Evolutionary conservation across 2,113 vertebrate species (phyloP).

Genomic region (Leiothrix lutea): DNA sequence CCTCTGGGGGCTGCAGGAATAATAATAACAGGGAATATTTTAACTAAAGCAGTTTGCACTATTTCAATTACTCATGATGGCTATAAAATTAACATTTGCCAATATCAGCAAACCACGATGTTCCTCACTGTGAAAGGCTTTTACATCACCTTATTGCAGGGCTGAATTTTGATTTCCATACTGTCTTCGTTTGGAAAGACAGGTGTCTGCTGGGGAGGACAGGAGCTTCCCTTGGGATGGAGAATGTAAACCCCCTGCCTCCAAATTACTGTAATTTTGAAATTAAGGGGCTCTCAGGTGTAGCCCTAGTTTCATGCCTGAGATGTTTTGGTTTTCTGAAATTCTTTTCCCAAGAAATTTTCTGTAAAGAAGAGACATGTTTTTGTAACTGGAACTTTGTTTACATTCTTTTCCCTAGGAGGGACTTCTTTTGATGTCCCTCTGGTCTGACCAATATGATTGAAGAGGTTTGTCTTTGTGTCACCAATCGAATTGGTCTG

Average conservation of each 20-base stretch:
- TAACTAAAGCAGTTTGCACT: not conserved
- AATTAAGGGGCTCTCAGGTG: not conserved
- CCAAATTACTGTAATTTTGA: not conserved
- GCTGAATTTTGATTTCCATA: not conserved
- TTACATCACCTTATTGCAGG: not conserved
- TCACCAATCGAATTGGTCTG: too few species aligned
- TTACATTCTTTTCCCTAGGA: too few species aligned
- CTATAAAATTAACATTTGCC: not conserved
- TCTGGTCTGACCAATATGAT: too few species aligned
- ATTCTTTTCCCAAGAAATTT: too few species aligned
- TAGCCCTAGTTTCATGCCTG: too few species aligned
- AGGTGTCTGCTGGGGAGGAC: not conserved
- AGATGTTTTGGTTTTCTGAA: too few species aligned
- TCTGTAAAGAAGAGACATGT: too few species aligned
- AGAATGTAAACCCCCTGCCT: not conserved
- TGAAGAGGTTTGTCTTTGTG: too few species aligned
- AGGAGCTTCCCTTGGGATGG: not conserved
- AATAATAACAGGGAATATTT: not conserved
- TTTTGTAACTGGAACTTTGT: too few species aligned
- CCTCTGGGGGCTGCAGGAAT: not conserved
- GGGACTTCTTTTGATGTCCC: too few species aligned
- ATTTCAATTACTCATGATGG: not conserved
- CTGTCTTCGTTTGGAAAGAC: not conserved
- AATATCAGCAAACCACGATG: not conserved
- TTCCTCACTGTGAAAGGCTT: not conserved